A percentile compares a stretch with the other conserved stretches of the same genome.
Evolutionary conservation across 1,140 invertebrate genomes (phyloP).

Genomic region (Eupeodes corollae): DNA sequence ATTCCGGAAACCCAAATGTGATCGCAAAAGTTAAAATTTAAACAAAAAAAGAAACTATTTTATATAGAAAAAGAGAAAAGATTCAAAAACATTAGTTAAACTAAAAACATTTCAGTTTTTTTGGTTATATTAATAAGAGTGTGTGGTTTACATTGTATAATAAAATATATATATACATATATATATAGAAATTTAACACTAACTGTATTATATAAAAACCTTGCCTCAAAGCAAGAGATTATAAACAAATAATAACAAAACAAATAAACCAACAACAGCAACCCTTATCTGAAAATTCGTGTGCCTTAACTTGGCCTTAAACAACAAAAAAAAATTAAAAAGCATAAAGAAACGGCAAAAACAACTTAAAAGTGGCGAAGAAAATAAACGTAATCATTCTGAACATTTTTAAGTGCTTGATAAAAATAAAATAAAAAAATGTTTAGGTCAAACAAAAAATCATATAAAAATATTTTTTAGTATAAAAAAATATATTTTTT

Average conservation of each 20-base stretch:
- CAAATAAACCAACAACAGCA: background rate
- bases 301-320: background rate
- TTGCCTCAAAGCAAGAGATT: too few relatives aligned
- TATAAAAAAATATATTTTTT: too few relatives aligned
- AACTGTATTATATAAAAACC: background rate
- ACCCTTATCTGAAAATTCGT: background rate
- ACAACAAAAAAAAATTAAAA: background rate
- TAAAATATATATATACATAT: background rate
- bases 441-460: background rate
- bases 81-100: too few relatives aligned
- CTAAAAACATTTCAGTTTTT: too few relatives aligned
- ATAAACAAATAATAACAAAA: background rate
- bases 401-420: background rate
- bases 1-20: background rate
- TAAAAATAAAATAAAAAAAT: background rate
- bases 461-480: background rate
- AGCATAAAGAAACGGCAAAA: background rate
- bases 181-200: background rate
- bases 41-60: too few relatives aligned
- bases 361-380: too few relatives aligned
- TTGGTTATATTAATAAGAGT: too few relatives aligned
- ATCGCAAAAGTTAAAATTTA: too few relatives aligned
- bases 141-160: background rate
- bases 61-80: too few relatives aligned
- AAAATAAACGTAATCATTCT: background rate